Evolutionary conservation across 2,888 invertebrate species (phyloP).

Genomic region (Nephrotoma flavescens): DNA sequence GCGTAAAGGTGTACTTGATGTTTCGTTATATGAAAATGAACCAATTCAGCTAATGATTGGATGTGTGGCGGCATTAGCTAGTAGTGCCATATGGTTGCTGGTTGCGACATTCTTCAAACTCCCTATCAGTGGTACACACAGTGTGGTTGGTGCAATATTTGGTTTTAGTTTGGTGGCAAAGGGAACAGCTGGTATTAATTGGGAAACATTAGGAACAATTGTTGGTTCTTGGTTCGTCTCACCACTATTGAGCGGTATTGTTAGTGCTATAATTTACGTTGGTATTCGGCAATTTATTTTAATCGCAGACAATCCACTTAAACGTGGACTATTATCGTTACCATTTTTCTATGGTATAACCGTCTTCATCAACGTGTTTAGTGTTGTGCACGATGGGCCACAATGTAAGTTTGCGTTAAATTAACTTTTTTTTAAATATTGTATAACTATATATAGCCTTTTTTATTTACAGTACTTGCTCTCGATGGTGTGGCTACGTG

Average conservation of each 20-base stretch:
- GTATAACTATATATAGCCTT: background rate
- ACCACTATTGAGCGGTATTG: conserved; percentile 79
- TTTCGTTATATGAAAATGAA: conserved; percentile 63
- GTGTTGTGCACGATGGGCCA: conserved; percentile 89
- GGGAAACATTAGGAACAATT: conserved; percentile 56
- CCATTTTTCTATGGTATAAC: conserved; percentile 91
- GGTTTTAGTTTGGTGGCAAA: conserved; percentile 90
- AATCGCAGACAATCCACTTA: conserved; percentile 57
- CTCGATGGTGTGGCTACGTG: conserved; percentile 82
- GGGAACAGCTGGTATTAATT: conserved; percentile 70
- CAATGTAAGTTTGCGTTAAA: conserved; percentile 47
- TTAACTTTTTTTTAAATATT: background rate
- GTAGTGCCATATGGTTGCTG: conserved; percentile 87
- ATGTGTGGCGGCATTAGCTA: conserved; percentile 75
- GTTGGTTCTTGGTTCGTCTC: conserved; percentile 96
- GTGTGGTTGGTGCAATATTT: conserved; percentile 95
- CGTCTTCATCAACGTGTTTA: conserved; percentile 81
- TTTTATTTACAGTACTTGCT: conserved; percentile 48
- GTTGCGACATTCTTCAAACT: conserved; percentile 90
- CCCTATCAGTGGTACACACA: conserved; percentile 98
- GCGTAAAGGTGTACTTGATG: conserved; percentile 92
- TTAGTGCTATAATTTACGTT: conserved; percentile 68
- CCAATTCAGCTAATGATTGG: conserved; percentile 85
- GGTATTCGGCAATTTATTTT: conserved; percentile 70
- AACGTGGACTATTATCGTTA: conserved; percentile 66